Base-by-base conservation (phyloP, 2,888 invertebrate species). In the Cetonia aurata region DNA sequence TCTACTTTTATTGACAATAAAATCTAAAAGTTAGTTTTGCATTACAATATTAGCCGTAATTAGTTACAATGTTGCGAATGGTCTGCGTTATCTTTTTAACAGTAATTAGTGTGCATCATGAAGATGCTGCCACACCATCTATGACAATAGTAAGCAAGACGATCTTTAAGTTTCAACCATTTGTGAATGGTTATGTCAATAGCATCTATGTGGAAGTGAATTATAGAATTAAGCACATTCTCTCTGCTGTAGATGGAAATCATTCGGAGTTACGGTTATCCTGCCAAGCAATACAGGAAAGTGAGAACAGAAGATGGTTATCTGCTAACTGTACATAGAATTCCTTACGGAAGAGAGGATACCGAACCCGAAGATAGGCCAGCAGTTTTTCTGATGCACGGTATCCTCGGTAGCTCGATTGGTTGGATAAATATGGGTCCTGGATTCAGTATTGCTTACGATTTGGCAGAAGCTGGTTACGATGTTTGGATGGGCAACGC, bases 401-500 rank as follows among this genome's bases (percentile, higher is more conserved):
- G 96, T 0, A 83, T 96, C 0, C 81, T 94, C 19, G 90, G 89
- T 46, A 90, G 91, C 6, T 92, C 94, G 0, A 89, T 91, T 6
- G 91, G 92, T 74, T 96, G 91, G 89, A 86, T 96, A 1, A 82
- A 93, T 66, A 90, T 92, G 84, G 91, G 92, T 0, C 91, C 91
- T 0, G 87, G 89, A 50, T 87, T 87, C 72, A 89, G 88, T 48
- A 85, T 94, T 12, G 86, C 80, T 0, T 86, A 81, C 77, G 79
- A 87, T n/a, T 82, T 93, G 3, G 89, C 90, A 1, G 91, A 93
- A 76, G 85, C 86, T 77, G 91, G 91, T n/a, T 93, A 88, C 76
- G 93, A 93, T 74, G 92, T 93, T 0, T 96, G 95, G 95, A 84
- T 96, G 85, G 92, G 93, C 0, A 96, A 95, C 80, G 88, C 89